Evolutionary conservation across 2,113 vertebrate species (phyloP).

Genomic region (Scartelaos histophorus): DNA sequence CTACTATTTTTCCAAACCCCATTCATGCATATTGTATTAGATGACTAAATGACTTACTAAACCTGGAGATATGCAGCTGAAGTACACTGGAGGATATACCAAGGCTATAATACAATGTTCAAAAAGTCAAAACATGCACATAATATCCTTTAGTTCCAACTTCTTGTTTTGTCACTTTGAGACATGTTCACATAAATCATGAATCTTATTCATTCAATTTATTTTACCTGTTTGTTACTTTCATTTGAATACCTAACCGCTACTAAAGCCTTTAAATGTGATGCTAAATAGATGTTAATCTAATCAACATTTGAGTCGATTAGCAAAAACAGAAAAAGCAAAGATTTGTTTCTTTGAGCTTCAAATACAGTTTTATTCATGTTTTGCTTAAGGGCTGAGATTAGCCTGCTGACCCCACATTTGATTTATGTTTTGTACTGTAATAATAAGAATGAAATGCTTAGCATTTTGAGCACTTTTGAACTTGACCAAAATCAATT

Average conservation of each 20-base stretch:
- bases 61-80: too few relatives aligned
- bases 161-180: too few relatives aligned
- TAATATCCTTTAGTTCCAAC: too few relatives aligned
- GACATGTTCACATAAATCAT: constrained; percentile 1
- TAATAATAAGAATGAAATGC: not conserved
- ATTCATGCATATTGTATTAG: too few relatives aligned
- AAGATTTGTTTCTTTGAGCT: not conserved
- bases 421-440: not conserved
- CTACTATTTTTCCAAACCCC: too few relatives aligned
- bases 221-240: constrained; percentile 12
- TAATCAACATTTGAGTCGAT: not conserved
- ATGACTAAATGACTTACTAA: too few relatives aligned
- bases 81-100: too few relatives aligned
- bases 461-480: not conserved
- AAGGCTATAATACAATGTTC: too few relatives aligned
- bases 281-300: not conserved
- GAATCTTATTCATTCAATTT: constrained; percentile 12
- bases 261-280: constrained; percentile 9
- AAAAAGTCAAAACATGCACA: too few relatives aligned
- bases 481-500: not conserved
- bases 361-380: not conserved
- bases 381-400: constrained; percentile 10
- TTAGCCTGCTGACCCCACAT: not conserved
- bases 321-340: not conserved
- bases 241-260: constrained; percentile 13